Conservation (phyloP, 1,140 invertebrate genomes). For the Camponotus floridanus region DNA sequence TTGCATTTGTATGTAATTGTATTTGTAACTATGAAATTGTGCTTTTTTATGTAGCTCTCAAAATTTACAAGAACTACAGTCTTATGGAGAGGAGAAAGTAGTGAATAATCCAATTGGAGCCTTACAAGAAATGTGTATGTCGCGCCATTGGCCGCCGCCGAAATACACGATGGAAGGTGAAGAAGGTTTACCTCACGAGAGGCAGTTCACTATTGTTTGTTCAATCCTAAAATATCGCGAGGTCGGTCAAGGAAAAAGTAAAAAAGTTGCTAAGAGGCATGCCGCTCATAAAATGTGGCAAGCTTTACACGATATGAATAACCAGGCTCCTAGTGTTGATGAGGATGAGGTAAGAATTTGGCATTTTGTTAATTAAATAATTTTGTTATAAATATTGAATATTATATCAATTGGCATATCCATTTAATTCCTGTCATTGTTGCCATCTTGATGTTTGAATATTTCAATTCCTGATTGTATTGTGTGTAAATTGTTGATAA, state of each 20-base stretch:
- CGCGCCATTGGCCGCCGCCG: slow-evolving; percentile 96
- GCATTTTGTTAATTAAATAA: neutral
- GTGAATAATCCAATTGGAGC: slow-evolving; percentile 97
- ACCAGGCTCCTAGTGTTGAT: slow-evolving; percentile 86
- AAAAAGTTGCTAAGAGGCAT: slow-evolving; percentile 97
- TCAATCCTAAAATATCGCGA: slow-evolving; percentile 94
- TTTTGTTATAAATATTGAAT: neutral
- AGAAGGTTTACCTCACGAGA: slow-evolving; percentile 96
- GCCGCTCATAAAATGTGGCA: slow-evolving; percentile 98
- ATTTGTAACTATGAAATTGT: neutral
- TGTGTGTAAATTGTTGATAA: too few species aligned
- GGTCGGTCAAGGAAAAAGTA: slow-evolving; percentile 96
- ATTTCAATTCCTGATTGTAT: neutral
- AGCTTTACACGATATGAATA: slow-evolving; percentile 90
- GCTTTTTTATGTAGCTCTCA: slow-evolving; percentile 74
- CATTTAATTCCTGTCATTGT: neutral
- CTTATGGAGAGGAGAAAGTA: slow-evolving; percentile 89
- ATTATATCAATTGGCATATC: neutral
- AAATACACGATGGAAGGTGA: slow-evolving; percentile 96
- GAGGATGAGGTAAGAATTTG: slow-evolving; percentile 87
- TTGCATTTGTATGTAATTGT: neutral
- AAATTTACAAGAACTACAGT: slow-evolving; percentile 81
- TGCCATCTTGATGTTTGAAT: neutral
- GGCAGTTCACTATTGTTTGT: slow-evolving; percentile 97
- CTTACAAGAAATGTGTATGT: slow-evolving; percentile 98